These are phyloP conservation scores for Nemapogon koenigi DNA, from an alignment of 2,888 invertebrate genomes.

Conservation along the genomic window DNA sequence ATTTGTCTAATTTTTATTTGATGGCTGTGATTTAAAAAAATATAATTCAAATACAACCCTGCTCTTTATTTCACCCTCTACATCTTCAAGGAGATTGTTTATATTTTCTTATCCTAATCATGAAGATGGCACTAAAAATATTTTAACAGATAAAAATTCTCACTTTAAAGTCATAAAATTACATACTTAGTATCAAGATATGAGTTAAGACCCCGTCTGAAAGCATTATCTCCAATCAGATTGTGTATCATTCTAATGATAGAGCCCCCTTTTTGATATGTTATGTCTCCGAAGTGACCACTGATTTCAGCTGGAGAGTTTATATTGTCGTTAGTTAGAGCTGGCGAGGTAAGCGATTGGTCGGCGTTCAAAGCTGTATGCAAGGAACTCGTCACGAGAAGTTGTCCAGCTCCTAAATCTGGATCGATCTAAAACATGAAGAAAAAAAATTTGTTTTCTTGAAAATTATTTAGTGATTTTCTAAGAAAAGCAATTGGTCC, in stretches of 20 bases:
- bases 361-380: constrained; percentile 70
- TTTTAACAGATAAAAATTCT: too few species aligned
- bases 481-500: too few species aligned
- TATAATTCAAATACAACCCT: too few species aligned
- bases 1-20: too few species aligned
- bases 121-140: too few species aligned
- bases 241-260: constrained; percentile 56
- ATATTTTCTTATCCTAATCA: too few species aligned
- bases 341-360: constrained; percentile 44
- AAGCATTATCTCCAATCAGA: constrained; percentile 40
- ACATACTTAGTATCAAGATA: constrained; percentile 59
- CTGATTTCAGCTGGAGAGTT: constrained; percentile 68
- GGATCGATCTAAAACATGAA: constrained; percentile 65
- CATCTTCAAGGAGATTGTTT: too few species aligned
- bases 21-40: too few species aligned
- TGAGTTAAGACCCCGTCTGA: constrained; percentile 27
- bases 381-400: constrained; percentile 68
- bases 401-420: constrained; percentile 67
- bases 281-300: constrained; percentile 70
- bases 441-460: too few species aligned
- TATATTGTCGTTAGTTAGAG: constrained; percentile 65
- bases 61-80: too few species aligned
- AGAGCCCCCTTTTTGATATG: constrained; percentile 71
- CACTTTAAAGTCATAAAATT: neutral
- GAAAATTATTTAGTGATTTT: too few species aligned